phyloP scores from a whole-genome alignment of 2,888 invertebrate species.

The Nephrotoma guestfalica region DNA sequence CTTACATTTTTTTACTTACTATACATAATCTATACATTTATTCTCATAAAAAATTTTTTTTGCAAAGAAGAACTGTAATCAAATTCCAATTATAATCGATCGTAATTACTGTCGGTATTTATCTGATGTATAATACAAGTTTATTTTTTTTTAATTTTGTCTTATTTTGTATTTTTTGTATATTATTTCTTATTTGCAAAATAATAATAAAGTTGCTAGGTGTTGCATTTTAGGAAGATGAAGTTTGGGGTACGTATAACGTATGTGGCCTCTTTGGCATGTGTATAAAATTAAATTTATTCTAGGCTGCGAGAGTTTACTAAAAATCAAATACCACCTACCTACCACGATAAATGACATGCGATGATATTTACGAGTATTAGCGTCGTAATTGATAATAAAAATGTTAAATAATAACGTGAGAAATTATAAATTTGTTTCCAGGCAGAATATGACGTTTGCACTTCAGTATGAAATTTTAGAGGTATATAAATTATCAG shows the following conservation, averaged over 20 bases:
- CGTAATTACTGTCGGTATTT: background rate
- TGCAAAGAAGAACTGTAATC: background rate
- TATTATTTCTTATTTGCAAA: background rate
- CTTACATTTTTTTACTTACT: background rate
- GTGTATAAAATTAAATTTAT: background rate
- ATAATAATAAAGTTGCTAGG: background rate
- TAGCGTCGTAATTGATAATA: background rate
- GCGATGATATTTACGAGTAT: background rate
- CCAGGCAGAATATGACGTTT: background rate
- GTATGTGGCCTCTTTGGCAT: background rate
- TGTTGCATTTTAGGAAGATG: background rate
- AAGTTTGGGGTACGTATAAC: background rate
- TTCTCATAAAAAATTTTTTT: background rate
- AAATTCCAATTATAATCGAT: background rate
- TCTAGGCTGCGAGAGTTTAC: background rate
- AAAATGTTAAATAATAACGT: background rate
- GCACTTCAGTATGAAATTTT: background rate
- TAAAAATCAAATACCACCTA: background rate
- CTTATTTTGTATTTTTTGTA: background rate
- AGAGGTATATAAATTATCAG: no score
- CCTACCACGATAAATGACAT: background rate
- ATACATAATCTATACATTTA: background rate
- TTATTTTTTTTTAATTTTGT: background rate
- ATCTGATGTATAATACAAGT: background rate
- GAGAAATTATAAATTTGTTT: background rate